Percentiles rank a stretch among this genome's conserved stretches.
Evolutionary conservation across 2,888 invertebrate species (phyloP).

Genomic region (Parnassius glacialis): DNA sequence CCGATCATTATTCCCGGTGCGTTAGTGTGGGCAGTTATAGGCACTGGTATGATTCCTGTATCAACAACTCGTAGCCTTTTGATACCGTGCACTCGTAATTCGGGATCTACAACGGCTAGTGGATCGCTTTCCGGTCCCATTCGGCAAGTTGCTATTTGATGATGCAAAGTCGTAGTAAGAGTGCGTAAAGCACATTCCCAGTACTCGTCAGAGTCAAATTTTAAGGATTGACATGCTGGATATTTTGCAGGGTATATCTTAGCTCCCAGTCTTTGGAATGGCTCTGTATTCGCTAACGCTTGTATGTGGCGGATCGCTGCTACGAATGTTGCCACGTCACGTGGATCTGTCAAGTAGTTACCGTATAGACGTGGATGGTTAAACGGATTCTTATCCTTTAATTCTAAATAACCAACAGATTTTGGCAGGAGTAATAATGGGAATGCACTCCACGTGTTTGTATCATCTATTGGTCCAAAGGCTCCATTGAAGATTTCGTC

Average conservation of each 20-base stretch:
- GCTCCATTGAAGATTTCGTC: slow-evolving; percentile 78
- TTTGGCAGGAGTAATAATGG: slow-evolving; percentile 88
- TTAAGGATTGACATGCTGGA: slow-evolving; percentile 72
- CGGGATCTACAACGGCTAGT: slow-evolving; percentile 83
- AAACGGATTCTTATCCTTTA: slow-evolving; percentile 87
- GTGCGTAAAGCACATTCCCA: slow-evolving; percentile 85
- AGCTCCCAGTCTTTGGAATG: slow-evolving; percentile 81
- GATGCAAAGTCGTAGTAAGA: slow-evolving; percentile 82
- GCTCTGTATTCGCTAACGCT: slow-evolving; percentile 77
- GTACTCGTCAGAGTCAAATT: slow-evolving; percentile 83
- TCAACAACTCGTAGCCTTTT: slow-evolving; percentile 83
- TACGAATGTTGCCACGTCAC: slow-evolving; percentile 81
- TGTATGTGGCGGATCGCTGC: slow-evolving; percentile 83
- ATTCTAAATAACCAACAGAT: slow-evolving; percentile 84
- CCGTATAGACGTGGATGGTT: slow-evolving; percentile 89
- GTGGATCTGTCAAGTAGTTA: slow-evolving; percentile 86
- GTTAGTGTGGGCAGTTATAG: slow-evolving; percentile 84
- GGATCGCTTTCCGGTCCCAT: slow-evolving; percentile 85
- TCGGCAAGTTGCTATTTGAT: slow-evolving; percentile 85
- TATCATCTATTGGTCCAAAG: slow-evolving; percentile 76
- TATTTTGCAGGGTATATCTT: slow-evolving; percentile 72
- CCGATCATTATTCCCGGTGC: slow-evolving; percentile 87
- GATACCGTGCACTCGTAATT: slow-evolving; percentile 82
- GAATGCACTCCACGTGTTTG: slow-evolving; percentile 82
- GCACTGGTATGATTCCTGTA: slow-evolving; percentile 84